Evolutionary conservation across 2,113 vertebrate genomes (phyloP), one percentile per base, ranked within the genome.

Genomic region (Sprattus sprattus): DNA sequence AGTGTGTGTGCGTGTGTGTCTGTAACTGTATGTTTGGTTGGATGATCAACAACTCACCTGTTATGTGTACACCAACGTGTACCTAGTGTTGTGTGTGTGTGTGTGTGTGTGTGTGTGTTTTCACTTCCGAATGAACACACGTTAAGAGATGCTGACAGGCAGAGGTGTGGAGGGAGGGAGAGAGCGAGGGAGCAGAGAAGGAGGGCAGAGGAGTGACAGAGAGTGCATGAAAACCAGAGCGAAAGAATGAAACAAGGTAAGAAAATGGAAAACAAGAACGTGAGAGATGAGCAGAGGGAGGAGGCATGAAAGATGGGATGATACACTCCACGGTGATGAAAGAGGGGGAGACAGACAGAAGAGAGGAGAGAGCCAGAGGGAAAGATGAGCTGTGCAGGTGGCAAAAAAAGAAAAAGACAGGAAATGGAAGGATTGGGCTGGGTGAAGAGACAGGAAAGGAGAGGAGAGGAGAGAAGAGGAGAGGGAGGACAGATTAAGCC

Each of bases 101-200:
- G 0, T 16, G 28, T 84, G 84, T 85, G 83, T 52, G 71, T 67
- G 82, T 44, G 16, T 52, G 83, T 86, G n/a, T 39, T n/a, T 86
- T 67, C 25, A 39, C 71, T 15, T 78, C 10, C 32, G 54, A 60
- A 78, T 78, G 28, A 28, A 16, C 71, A 78, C 71, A 39, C 32
- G 64, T 71, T 71, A 13, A 28, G 28, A 71, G 11, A 9, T 15
- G 71, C 25, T 78, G 71, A 78, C 28, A 78, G 32, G 71, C 25
- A 1, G 32, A 78, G 28, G 13, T 28, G 25, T 4, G 71, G 25
- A 32, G 11, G 25, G 64, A 8, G 10, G n/a, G 60, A n/a, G 22
- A 22, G 8, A 28, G 25, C 25, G 9, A 84, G 64, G 47, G 83
- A 49, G 83, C 57, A 83, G 8, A 22, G 25, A 11, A 45, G 9